phyloP scores from a whole-genome alignment of 2,113 vertebrate genomes.

The Butorides virescens region DNA sequence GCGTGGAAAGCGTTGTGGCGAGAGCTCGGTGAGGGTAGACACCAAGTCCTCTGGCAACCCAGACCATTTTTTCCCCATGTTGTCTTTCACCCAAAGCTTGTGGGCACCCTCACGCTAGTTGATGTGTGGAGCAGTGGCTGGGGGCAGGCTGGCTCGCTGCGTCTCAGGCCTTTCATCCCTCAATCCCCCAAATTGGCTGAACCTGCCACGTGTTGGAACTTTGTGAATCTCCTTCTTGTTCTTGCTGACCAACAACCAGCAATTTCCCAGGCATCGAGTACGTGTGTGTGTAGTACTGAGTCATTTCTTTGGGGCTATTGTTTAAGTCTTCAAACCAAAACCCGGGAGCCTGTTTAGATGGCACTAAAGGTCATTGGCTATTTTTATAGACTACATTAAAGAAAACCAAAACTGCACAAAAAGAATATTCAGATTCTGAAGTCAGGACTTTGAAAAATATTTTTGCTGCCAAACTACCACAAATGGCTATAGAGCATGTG shows the following conservation, averaged over 20 bases:
- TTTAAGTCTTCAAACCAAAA: slow-evolving; percentile 54
- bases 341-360: background rate
- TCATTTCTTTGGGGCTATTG: slow-evolving; percentile 45
- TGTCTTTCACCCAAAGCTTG: background rate
- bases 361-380: slow-evolving; percentile 37
- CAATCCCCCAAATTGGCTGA: background rate
- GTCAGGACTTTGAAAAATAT: background rate
- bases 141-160: background rate
- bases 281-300: background rate
- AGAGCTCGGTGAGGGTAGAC: background rate
- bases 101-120: background rate
- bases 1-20: rapidly evolving
- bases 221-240: background rate
- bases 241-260: background rate
- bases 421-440: background rate
- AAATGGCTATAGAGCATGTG: background rate
- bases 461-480: background rate
- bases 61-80: background rate
- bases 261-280: background rate
- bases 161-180: background rate
- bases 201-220: background rate
- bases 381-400: slow-evolving; percentile 32
- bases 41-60: background rate
- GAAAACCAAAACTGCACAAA: background rate
- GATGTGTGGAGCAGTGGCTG: background rate